Evolutionary conservation across 2,797 vertebrate species (phyloP).

Genomic region (Pagetopsis macropterus): DNA sequence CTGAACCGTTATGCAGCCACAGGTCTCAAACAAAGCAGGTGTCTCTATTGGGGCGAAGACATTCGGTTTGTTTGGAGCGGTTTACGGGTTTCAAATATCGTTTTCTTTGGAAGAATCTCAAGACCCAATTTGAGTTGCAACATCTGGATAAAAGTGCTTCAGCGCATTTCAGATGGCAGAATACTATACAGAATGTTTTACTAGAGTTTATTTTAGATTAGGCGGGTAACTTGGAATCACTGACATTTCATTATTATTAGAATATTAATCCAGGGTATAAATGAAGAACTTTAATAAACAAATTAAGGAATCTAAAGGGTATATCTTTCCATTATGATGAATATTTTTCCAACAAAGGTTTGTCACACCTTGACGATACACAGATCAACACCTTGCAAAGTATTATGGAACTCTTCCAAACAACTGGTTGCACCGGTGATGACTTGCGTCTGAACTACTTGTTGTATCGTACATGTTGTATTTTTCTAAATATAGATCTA

Average conservation of each 20-base stretch:
- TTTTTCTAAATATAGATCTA: too few species aligned
- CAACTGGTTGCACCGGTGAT: slow-evolving; percentile 1
- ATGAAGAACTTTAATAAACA: not conserved
- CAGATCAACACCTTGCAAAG: not conserved
- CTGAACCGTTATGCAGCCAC: slow-evolving; percentile 4
- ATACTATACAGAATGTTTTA: not conserved
- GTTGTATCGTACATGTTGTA: not conserved
- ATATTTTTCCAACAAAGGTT: not conserved
- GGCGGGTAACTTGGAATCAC: not conserved
- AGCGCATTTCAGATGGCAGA: not conserved
- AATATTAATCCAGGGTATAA: not conserved
- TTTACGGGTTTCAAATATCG: slow-evolving; percentile 4
- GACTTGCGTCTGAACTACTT: not conserved
- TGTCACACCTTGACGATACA: slow-evolving; percentile 5
- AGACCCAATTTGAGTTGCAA: slow-evolving; percentile 14
- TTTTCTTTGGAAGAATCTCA: slow-evolving; percentile 20
- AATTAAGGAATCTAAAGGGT: not conserved
- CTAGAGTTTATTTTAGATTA: not conserved
- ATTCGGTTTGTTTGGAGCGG: not conserved
- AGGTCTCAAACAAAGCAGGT: slow-evolving; percentile 43
- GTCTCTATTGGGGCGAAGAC: slow-evolving; percentile 1
- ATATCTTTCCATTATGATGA: not conserved
- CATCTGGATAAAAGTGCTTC: slow-evolving; percentile 11
- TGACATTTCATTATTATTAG: not conserved
- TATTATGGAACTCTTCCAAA: not conserved